These are phyloP conservation scores for Sinodicranocentrus sp. DNA, from an alignment of 2,888 invertebrate genomes.

Conservation along the genomic window DNA sequence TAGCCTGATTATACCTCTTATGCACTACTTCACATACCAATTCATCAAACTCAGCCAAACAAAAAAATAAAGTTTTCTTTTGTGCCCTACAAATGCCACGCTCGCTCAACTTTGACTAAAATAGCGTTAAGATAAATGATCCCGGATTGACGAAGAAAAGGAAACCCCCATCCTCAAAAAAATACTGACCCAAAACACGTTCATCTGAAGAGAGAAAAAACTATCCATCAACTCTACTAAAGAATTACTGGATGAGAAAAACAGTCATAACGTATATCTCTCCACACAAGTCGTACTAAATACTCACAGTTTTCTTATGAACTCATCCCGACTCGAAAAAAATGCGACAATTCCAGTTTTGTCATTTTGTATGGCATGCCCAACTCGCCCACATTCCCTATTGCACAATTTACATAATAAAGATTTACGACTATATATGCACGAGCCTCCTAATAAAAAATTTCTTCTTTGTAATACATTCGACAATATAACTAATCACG, in stretches of 20 bases:
- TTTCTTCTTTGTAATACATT: not conserved
- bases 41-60: slow-evolving; percentile 16
- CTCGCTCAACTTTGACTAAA: not conserved
- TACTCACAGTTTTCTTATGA: no score
- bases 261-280: not conserved
- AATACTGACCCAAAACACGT: slow-evolving; percentile 44
- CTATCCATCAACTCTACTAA: slow-evolving; percentile 37
- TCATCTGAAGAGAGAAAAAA: slow-evolving; percentile 32
- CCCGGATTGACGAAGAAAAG: slow-evolving; percentile 15
- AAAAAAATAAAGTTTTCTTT: not conserved
- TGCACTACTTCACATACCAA: not conserved
- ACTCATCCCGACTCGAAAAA: no score
- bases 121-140: slow-evolving; percentile 40
- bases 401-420: slow-evolving; percentile 28
- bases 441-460: not conserved
- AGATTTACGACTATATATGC: slow-evolving; percentile 13
- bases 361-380: slow-evolving; percentile 2
- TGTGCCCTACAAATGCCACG: slow-evolving; percentile 31
- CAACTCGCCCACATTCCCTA: slow-evolving; percentile 39
- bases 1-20: not conserved
- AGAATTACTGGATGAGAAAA: slow-evolving; percentile 2
- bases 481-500: not conserved
- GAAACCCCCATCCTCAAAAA: slow-evolving; percentile 2
- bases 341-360: slow-evolving; percentile 14
- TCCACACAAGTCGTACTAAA: not conserved